Evolutionary conservation across 2,797 vertebrate genomes (phyloP), one percentile per base, ranked within the genome.

Genomic region (Danio albolineatus): DNA sequence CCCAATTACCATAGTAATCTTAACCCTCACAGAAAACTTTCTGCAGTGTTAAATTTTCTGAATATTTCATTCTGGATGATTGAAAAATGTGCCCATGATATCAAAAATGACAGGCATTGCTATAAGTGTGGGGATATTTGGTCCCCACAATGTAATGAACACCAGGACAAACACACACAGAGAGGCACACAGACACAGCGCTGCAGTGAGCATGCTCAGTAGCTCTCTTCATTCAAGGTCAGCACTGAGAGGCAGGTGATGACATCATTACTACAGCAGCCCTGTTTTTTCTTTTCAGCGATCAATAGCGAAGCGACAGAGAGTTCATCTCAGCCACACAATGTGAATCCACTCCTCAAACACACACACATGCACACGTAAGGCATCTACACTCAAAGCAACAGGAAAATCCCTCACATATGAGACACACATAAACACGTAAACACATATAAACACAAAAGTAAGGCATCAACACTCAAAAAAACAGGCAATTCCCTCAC

Each of bases 191-290:
- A 28, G 1, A 59, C 5, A n/a, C 4, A 76, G 36, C 46, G 21
- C 28, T 19, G 16, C 17, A 43, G 41, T 57, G 78, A 77, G 51
- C 78, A 73, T 57, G 69, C 38, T 65, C 78, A 70, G 61, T 65
- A 28, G 43, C 74, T 60, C 9, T 10, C 59, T 19, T 75, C 69
- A 80, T 49, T 84, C 80, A 86, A 86, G 81, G 83, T 86, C 81
- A 83, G 69, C 0, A 21, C 69, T 65, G 78, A 73, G 81, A 85
- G 64, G 84, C 86, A 85, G 89, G 88, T 85, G 87, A 94, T 97
- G 91, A 96, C 93, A 94, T 96, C 95, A 97, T 89, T 91, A 93
- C 91, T 90, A 88, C 90, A 93, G 90, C 54, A 93, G 90, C 89
- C 89, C 92, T 81, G 82, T 91, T 89, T 28, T 28, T 28, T 28